Percentiles rank a stretch among this genome's conserved stretches.
phyloP scores from a whole-genome alignment of 2,113 vertebrate genomes.

The Eulacestoma nigropectus region DNA sequence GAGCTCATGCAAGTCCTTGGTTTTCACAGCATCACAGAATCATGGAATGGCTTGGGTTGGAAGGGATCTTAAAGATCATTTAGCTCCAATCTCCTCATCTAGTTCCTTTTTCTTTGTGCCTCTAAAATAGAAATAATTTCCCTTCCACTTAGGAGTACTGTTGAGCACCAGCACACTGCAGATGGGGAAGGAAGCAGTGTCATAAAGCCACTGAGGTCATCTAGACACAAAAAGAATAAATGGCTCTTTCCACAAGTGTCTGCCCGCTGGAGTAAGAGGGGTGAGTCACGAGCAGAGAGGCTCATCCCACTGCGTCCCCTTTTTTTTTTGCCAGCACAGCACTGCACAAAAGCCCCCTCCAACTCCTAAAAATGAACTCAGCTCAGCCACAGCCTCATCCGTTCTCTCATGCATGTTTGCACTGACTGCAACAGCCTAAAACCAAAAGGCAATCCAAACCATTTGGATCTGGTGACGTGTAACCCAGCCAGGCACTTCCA shows the following conservation, averaged over 20 bases:
- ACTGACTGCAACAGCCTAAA: not conserved
- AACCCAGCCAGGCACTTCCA: not conserved
- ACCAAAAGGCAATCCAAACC: not conserved
- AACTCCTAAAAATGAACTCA: not conserved
- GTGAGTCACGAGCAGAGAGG: not conserved
- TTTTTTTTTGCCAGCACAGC: not conserved
- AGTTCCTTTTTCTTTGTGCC: not conserved
- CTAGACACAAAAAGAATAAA: not conserved
- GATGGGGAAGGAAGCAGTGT: not conserved
- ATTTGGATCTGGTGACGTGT: not conserved
- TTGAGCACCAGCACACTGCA: not conserved
- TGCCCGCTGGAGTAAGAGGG: not conserved
- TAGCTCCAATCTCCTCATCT: not conserved
- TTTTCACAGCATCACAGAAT: not conserved
- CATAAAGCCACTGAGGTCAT: not conserved
- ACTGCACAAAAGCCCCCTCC: not conserved
- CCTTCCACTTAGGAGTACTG: not conserved
- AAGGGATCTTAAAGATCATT: not conserved
- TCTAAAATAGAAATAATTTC: not conserved
- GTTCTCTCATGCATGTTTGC: not conserved
- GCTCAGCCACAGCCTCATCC: not conserved
- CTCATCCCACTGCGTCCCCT: rapidly evolving
- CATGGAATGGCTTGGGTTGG: not conserved
- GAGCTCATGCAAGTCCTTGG: not conserved
- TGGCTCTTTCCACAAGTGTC: not conserved